phyloP scores from a whole-genome alignment of 2,797 vertebrate species.

The Ibycter americanus region DNA sequence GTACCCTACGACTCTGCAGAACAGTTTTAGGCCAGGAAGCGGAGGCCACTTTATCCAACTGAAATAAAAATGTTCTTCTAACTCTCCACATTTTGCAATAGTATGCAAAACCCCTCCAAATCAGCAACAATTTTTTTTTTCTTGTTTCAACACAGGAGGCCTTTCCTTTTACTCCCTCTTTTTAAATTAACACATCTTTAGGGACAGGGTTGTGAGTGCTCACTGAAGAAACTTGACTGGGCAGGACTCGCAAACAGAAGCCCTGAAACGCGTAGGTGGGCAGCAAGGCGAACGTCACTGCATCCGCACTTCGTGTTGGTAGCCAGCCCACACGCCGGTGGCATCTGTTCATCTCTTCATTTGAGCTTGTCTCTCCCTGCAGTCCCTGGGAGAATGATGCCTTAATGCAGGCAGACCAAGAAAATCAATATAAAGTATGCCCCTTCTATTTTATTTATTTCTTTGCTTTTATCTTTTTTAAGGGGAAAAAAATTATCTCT shows the following conservation, averaged over 20 bases:
- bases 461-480: slow-evolving; percentile 21
- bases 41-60: background rate
- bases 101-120: background rate
- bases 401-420: slow-evolving; percentile 43
- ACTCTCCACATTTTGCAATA: background rate
- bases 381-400: slow-evolving; percentile 38
- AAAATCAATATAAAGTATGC: slow-evolving; percentile 47
- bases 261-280: slow-evolving; percentile 37
- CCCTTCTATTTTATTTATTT: slow-evolving; percentile 37
- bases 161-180: background rate
- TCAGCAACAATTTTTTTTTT: rapidly evolving
- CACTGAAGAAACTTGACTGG: background rate
- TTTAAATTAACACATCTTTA: background rate
- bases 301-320: slow-evolving; percentile 38
- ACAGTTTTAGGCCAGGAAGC: background rate
- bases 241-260: slow-evolving; percentile 58
- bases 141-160: background rate
- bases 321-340: slow-evolving; percentile 38
- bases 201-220: background rate
- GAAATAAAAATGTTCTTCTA: background rate
- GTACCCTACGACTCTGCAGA: background rate
- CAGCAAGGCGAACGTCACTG: slow-evolving; percentile 31
- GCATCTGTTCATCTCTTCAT: slow-evolving; percentile 48
- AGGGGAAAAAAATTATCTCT: background rate
- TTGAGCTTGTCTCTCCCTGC: background rate